Evolutionary conservation across 1,140 invertebrate species (phyloP), one percentile per base, ranked within the genome.

Genomic region (Hesperophylax magnus): DNA sequence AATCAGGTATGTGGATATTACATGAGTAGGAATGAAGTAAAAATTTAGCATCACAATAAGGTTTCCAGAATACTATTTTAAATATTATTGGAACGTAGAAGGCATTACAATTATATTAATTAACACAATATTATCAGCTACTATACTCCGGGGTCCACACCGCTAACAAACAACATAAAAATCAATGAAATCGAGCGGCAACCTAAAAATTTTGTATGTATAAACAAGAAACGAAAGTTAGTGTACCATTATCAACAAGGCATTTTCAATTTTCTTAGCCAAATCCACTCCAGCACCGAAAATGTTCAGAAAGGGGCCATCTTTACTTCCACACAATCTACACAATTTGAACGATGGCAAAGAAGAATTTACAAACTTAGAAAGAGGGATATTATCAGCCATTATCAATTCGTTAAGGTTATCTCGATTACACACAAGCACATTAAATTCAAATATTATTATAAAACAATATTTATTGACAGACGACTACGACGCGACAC

Each of bases 291-390:
- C 82, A 60, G 72, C 5, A n/a, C 74, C 83, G 56, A 84, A 84
- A 65, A 84, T 84, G 63, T 82, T 82, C 2, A 84, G 67, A 39
- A 84, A 84, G 22, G 83, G 83, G 34, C 80, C 83, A 69, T 77
- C 65, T 74, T 75, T 80, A 20, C 20, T 24, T 22, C 31, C 83
- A 65, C 83, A 84, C 4, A 84, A 54, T 18, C 83, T 74, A 75
- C 83, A 84, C 4, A 79, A 31, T 75, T 84, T 84, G 9, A 61
- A 60, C 2, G 67, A 18, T 31, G 63, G 24, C 60, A 78, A 47
- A 22, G 52, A 31, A 67, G n/a, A 18, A 72, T 18, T 72, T 18
- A 53, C 0, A 53, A 52, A 72, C 18, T 53, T 72, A 2, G 61
- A 78, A n/a, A 54, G 39, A 22, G 56, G 56, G 9, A 75, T 20